Percentiles rank a stretch among this genome's conserved stretches.
phyloP scores from a whole-genome alignment of 2,888 invertebrate genomes.

The Cephus nigrinus region DNA sequence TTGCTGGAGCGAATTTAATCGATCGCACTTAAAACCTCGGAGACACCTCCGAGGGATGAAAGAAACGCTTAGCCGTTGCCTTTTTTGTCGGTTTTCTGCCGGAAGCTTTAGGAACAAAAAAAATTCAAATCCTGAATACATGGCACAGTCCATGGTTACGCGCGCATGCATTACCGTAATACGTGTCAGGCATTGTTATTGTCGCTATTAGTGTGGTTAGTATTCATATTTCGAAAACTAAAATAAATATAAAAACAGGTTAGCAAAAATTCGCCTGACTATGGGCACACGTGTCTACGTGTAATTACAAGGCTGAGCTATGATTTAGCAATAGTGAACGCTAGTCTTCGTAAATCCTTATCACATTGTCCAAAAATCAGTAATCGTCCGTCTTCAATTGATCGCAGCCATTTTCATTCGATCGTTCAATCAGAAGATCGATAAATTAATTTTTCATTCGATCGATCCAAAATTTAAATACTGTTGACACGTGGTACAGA shows the following conservation, averaged over 20 bases:
- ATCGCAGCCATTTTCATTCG: too few relatives aligned
- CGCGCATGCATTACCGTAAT: conserved; percentile 16
- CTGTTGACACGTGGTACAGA: background rate
- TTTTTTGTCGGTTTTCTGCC: background rate
- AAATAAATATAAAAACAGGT: background rate
- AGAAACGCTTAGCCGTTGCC: background rate
- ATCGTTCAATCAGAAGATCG: background rate
- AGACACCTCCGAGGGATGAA: background rate
- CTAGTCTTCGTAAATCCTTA: background rate
- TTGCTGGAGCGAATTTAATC: background rate
- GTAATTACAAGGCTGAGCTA: background rate
- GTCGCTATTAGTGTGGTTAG: background rate
- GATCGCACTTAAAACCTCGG: background rate
- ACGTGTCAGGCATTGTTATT: conserved; percentile 26
- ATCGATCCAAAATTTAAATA: background rate
- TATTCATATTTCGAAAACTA: conserved; percentile 12
- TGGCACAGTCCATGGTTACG: background rate
- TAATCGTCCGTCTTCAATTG: background rate
- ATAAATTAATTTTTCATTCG: background rate
- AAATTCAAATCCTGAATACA: background rate
- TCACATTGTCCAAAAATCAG: background rate
- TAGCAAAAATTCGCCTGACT: conserved; percentile 17
- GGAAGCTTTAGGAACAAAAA: background rate
- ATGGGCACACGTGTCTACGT: background rate
- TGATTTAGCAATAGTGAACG: background rate